phyloP scores from a whole-genome alignment of 2,888 invertebrate genomes.

The Acronicta psi region DNA sequence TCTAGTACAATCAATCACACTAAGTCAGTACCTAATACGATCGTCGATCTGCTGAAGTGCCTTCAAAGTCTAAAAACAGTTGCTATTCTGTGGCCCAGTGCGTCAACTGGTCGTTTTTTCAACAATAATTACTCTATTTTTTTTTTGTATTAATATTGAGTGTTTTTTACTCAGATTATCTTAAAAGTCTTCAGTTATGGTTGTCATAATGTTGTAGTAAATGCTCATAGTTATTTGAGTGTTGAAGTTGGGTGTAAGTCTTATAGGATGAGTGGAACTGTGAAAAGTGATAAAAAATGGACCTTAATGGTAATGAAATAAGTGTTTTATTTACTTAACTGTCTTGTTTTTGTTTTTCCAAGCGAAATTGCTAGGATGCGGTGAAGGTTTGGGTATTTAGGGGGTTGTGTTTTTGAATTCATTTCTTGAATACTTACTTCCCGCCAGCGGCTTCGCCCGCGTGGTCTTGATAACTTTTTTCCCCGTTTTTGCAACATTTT shows the following conservation, averaged over 20 bases:
- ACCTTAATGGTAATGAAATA: conserved; percentile 22
- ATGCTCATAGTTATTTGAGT: background rate
- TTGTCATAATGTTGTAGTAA: background rate
- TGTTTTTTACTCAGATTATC: conserved; percentile 1
- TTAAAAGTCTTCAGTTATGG: conserved; percentile 2
- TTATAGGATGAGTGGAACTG: conserved; percentile 10
- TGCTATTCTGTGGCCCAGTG: conserved; percentile 13
- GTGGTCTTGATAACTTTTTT: too few species aligned
- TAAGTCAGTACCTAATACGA: background rate
- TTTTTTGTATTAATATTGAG: conserved; percentile 21
- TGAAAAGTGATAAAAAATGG: conserved; percentile 25
- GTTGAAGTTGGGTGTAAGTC: background rate
- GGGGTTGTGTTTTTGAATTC: too few species aligned
- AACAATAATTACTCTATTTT: background rate
- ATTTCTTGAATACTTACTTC: too few species aligned
- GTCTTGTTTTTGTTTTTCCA: too few species aligned
- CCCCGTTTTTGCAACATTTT: too few species aligned
- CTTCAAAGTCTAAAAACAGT: conserved; percentile 14
- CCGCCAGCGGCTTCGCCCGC: too few species aligned
- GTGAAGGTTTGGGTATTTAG: too few species aligned
- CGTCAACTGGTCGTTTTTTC: conserved; percentile 9
- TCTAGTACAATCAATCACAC: conserved; percentile 7
- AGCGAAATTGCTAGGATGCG: too few species aligned
- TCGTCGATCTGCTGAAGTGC: background rate
- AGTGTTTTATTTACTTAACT: too few species aligned